These are phyloP conservation scores for Drosophila erecta DNA, from an alignment of 1,140 invertebrate species.

Conservation along the genomic window DNA sequence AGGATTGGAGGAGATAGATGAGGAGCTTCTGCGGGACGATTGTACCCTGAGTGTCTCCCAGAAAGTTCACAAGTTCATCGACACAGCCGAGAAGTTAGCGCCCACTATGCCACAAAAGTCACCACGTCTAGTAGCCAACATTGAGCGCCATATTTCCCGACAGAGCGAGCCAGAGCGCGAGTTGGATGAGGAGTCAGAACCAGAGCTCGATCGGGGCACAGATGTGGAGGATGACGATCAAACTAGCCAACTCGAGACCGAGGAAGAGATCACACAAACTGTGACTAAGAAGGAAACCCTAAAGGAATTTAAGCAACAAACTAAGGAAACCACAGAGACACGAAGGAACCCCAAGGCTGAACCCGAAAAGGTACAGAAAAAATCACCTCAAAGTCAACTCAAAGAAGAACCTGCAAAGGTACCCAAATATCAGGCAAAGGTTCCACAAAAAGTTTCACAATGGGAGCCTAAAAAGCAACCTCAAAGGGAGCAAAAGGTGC, in stretches of 20 bases:
- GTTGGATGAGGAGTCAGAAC: conserved; percentile 45
- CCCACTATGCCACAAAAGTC: conserved; percentile 76
- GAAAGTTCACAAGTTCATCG: conserved; percentile 87
- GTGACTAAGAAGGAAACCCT: conserved; percentile 13
- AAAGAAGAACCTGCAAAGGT: conserved; percentile 14
- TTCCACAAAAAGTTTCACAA: conserved; percentile 6
- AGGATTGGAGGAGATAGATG: conserved; percentile 86
- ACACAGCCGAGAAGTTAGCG: conserved; percentile 86
- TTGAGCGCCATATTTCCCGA: conserved; percentile 85
- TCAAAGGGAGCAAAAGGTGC: conserved; percentile 2
- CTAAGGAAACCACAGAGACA: conserved; percentile 19
- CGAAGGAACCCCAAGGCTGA: conserved; percentile 15
- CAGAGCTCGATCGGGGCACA: conserved; percentile 49
- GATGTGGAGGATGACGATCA: conserved; percentile 21
- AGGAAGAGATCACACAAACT: conserved; percentile 9
- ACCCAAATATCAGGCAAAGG: conserved; percentile 9
- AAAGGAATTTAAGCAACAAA: conserved; percentile 3
- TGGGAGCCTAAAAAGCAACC: conserved; percentile 25
- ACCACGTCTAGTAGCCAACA: conserved; percentile 81
- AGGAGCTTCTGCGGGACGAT: conserved; percentile 86
- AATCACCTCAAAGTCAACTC: neutral
- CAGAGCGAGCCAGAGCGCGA: conserved; percentile 53
- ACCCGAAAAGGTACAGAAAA: neutral
- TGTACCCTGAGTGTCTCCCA: conserved; percentile 87
- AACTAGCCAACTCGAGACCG: conserved; percentile 8